phyloP scores from a whole-genome alignment of 1,140 invertebrate species.

The Lithobius niger region DNA sequence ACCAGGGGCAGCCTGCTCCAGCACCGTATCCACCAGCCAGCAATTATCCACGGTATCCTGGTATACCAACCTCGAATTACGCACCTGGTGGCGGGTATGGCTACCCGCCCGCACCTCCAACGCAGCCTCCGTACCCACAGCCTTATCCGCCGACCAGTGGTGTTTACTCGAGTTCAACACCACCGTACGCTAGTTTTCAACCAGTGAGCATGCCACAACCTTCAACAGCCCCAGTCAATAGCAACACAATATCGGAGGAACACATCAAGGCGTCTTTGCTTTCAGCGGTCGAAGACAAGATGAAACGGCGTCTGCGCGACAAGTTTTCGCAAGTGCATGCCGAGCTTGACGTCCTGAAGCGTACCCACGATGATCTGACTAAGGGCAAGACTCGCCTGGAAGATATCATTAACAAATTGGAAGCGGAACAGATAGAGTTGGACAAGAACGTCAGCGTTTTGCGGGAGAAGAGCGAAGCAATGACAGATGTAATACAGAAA shows the following conservation, averaged over 20 bases:
- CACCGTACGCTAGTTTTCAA: background rate
- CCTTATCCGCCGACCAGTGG: background rate
- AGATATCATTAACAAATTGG: slow-evolving; percentile 61
- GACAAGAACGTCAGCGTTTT: slow-evolving; percentile 8
- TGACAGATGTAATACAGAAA: slow-evolving; percentile 64
- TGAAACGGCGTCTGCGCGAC: slow-evolving; percentile 71
- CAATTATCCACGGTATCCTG: background rate
- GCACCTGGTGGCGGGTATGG: slow-evolving; percentile 9
- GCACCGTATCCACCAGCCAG: slow-evolving; percentile 13
- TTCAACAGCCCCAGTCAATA: slow-evolving; percentile 15
- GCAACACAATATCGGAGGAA: slow-evolving; percentile 81
- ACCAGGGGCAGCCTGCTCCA: background rate
- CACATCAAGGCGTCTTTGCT: slow-evolving; percentile 86
- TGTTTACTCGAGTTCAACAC: slow-evolving; percentile 3
- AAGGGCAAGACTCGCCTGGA: slow-evolving; percentile 73
- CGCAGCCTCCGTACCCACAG: no score
- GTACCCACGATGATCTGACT: slow-evolving; percentile 74
- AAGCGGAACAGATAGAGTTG: slow-evolving; percentile 56
- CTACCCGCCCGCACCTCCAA: background rate
- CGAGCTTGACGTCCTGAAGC: slow-evolving; percentile 76
- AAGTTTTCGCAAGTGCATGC: slow-evolving; percentile 72
- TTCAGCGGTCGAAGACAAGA: slow-evolving; percentile 88
- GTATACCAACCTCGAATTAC: slow-evolving; percentile 1
- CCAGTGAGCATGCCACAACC: slow-evolving; percentile 1
- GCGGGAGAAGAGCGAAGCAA: slow-evolving; percentile 70